These are phyloP conservation scores for Xenops minutus DNA, from an alignment of 2,797 vertebrate species.

Conservation along the genomic window DNA sequence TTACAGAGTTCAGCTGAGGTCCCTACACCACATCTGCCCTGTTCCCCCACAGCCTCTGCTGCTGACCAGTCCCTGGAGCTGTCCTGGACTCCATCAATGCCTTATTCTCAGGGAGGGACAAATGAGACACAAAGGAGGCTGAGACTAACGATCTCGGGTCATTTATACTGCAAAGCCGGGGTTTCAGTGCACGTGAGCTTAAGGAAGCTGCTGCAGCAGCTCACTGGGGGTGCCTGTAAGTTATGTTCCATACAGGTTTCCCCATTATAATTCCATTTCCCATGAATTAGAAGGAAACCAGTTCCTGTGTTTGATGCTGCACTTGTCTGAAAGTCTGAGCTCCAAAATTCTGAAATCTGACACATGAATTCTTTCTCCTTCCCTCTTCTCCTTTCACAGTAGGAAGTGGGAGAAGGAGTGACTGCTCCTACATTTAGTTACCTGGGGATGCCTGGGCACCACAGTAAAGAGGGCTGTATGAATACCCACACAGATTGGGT, in stretches of 20 bases:
- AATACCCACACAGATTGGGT: background rate
- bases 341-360: background rate
- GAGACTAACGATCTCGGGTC: background rate
- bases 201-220: background rate
- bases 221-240: background rate
- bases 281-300: background rate
- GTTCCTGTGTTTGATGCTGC: background rate
- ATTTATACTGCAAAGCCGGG: background rate
- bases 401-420: background rate
- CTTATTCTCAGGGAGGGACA: background rate
- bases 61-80: background rate
- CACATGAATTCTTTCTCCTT: background rate
- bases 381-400: background rate
- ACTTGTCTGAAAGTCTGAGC: background rate
- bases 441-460: background rate
- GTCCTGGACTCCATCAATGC: fast-evolving
- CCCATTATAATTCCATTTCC: background rate
- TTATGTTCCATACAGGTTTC: fast-evolving
- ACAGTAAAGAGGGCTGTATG: background rate
- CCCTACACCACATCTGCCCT: fast-evolving
- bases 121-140: background rate
- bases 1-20: background rate
- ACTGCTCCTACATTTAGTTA: background rate
- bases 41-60: background rate
- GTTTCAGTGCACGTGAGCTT: background rate